A percentile compares a stretch with the other conserved stretches of the same genome.
Evolutionary conservation across 1,140 invertebrate genomes (phyloP).

Genomic region (Metopolophium dirhodum): DNA sequence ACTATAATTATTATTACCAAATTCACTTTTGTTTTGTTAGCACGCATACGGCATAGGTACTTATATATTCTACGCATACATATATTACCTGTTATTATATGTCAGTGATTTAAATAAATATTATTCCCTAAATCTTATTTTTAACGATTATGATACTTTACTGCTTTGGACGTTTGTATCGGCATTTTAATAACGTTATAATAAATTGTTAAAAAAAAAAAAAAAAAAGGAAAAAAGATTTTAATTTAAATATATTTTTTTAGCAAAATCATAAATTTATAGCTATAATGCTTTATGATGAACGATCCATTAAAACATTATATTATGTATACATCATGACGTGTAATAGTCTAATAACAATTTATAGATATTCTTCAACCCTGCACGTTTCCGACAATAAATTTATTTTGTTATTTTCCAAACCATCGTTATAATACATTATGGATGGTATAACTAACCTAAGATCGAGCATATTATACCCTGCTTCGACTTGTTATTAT

Average conservation of each 20-base stretch:
- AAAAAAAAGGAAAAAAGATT: background rate
- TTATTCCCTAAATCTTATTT: background rate
- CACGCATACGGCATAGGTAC: background rate
- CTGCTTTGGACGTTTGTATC: background rate
- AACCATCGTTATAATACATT: background rate
- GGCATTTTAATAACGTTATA: background rate
- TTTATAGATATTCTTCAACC: background rate
- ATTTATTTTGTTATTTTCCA: background rate
- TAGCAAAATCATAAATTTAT: background rate
- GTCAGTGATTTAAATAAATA: background rate
- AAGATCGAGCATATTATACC: background rate
- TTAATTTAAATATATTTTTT: slow-evolving; percentile 11
- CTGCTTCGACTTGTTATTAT: background rate
- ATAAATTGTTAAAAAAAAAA: background rate
- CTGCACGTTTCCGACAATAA: background rate
- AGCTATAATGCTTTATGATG: background rate
- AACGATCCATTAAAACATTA: background rate
- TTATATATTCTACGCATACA: background rate
- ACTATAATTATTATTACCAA: background rate
- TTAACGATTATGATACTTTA: background rate
- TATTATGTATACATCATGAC: background rate
- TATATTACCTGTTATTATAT: background rate
- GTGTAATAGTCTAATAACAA: background rate
- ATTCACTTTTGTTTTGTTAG: background rate
- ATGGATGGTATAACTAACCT: background rate